A percentile compares a stretch with the other conserved stretches of the same genome.
Conservation (phyloP, 2,113 vertebrate species). For the Misgurnus mizolepis region DNA sequence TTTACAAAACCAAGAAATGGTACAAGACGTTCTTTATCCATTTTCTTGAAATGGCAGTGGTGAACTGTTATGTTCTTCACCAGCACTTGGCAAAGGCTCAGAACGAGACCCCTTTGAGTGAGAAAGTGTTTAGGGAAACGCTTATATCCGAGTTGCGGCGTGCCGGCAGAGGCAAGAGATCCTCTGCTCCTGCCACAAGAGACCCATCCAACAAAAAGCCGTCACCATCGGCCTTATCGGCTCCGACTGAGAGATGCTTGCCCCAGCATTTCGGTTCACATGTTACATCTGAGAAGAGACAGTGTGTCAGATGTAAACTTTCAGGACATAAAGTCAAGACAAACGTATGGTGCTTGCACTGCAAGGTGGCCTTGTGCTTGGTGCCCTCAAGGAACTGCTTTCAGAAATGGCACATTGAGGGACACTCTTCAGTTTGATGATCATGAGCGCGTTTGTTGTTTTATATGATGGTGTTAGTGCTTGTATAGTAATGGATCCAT, state of each 20-base stretch:
- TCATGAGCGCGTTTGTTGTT: background rate
- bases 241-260: background rate
- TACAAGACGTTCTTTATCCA: conserved; percentile 44
- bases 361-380: conserved; percentile 4
- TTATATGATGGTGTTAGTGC: background rate
- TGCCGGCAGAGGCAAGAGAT: background rate
- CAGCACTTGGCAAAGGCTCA: background rate
- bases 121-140: conserved; percentile 10
- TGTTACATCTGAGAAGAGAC: background rate
- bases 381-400: conserved; percentile 6
- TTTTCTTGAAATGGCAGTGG: conserved; percentile 44
- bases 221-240: background rate
- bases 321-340: conserved; percentile 3
- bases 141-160: conserved; percentile 2
- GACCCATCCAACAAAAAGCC: background rate
- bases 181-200: too few relatives aligned
- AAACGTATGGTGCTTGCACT: background rate
- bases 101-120: background rate
- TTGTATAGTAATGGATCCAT: conserved; percentile 5
- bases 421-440: background rate
- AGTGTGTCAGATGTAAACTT: conserved; percentile 2
- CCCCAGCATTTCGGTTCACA: background rate
- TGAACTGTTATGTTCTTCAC: conserved; percentile 35
- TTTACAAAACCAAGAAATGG: conserved; percentile 40
- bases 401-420: conserved; percentile 9